These are phyloP conservation scores for Neosalanx taihuensis DNA, from an alignment of 2,797 vertebrate species.

Conservation along the genomic window DNA sequence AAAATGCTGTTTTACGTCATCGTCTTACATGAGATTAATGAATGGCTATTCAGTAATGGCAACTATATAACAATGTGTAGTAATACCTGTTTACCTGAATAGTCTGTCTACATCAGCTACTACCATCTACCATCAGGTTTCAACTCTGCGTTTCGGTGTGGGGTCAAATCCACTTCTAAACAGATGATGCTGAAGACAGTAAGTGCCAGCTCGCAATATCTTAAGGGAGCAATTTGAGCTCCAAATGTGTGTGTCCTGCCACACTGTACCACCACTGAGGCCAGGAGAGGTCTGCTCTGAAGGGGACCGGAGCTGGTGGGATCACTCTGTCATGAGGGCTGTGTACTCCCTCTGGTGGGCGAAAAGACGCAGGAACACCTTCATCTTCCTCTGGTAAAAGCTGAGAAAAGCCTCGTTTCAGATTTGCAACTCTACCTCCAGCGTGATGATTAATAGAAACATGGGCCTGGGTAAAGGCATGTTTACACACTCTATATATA, in stretches of 20 bases:
- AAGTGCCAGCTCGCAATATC: constrained; percentile 2
- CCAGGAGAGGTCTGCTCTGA: neutral
- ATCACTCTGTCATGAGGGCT: constrained; percentile 76
- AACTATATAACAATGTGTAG: too few relatives aligned
- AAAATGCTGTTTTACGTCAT: too few relatives aligned
- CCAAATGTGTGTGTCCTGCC: neutral
- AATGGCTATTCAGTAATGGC: too few relatives aligned
- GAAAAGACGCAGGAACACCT: constrained; percentile 85
- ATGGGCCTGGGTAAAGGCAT: too few relatives aligned
- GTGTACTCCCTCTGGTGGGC: constrained; percentile 89
- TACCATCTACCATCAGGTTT: too few relatives aligned
- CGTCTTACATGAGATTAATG: too few relatives aligned
- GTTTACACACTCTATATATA: too few relatives aligned
- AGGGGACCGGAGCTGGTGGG: neutral
- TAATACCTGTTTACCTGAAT: too few relatives aligned
- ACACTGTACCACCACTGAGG: neutral
- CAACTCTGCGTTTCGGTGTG: too few relatives aligned
- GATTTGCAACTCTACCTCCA: neutral
- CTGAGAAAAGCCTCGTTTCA: constrained; percentile 57
- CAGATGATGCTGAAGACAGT: neutral
- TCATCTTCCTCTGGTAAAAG: constrained; percentile 90
- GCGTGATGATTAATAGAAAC: neutral
- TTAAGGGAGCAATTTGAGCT: neutral
- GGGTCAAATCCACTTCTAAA: neutral
- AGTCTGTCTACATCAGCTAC: too few relatives aligned